Evolutionary conservation across 92 coral and sea anemone species (phyloP), one percentile per base, ranked within the genome.

Genomic region (Epizoanthus fatuus): DNA sequence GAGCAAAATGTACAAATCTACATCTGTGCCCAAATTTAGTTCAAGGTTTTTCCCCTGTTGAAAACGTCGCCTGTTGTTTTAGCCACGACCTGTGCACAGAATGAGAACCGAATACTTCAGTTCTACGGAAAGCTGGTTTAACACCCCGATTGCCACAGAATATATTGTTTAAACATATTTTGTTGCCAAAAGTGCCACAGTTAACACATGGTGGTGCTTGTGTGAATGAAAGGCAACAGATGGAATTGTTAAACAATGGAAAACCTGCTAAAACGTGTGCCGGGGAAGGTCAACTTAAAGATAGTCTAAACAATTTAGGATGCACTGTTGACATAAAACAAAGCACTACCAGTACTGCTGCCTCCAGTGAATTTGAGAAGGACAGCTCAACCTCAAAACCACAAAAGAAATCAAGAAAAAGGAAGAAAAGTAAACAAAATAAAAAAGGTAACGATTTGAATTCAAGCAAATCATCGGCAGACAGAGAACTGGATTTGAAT

Each of bases 1-100:
- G 45, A 4, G 12, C 3, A 25, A 75, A 65, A 17, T 90, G 93
- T 13, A 52, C 25, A 6, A 45, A 82, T 53, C 20, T 90, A 13
- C 93, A 90, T 72, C 70, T 90, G 38, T 82, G 93, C 47, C 12
- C 75, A 64, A 45, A 80, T 15, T 51, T 78, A 13, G 64, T 74
- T 22, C 62, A 15, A 74, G 10, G 17, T 19, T 35, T n/a, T 5
- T 74, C 64, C 45, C 17, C 55, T 45, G 55, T 12, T 38, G 13
- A 35, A 17, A 40, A 58, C 13, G 11, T 7, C 3, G 5, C 3
- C 69, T 76, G 81, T 56, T 17, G 53, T 39, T 76, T 76, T n/a
- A 20, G 38, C 22, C 81, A 76, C 81, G 63, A 58, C n/a, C 9
- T 76, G 15, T 17, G 42, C 10, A 37, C 55, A 22, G 69, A n/a